These are phyloP conservation scores for Tychaedon coryphoeus DNA, from an alignment of 2,113 vertebrate genomes.

Conservation along the genomic window DNA sequence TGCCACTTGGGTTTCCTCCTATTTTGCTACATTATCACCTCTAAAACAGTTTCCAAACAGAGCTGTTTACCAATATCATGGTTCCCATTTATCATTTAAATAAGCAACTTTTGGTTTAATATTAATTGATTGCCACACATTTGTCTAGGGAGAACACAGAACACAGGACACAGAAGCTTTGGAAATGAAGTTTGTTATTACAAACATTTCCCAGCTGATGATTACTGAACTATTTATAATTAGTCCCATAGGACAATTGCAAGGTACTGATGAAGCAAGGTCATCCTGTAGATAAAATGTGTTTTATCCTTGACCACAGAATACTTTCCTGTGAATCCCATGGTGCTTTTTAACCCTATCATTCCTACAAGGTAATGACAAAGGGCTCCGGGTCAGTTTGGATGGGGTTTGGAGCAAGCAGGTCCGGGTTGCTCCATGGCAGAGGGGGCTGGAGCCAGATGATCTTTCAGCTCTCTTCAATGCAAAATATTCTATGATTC, in stretches of 20 bases:
- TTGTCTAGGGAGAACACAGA: conserved; percentile 1
- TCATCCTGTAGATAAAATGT: neutral
- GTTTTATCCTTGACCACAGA: neutral
- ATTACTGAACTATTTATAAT: neutral
- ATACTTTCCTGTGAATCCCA: neutral
- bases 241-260: neutral
- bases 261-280: neutral
- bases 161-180: neutral
- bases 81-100: neutral
- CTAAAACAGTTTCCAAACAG: neutral
- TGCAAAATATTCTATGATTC: neutral
- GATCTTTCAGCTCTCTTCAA: neutral
- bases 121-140: conserved; percentile 1
- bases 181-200: neutral
- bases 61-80: neutral
- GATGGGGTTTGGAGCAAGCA: neutral
- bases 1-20: neutral
- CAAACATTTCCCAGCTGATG: neutral
- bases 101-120: conserved; percentile 6
- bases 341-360: neutral
- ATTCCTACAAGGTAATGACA: neutral
- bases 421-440: neutral
- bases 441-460: neutral
- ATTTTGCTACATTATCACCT: neutral
- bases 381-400: neutral